phyloP scores from a whole-genome alignment of 2,888 invertebrate genomes.

The Rhodophaea formosa region DNA sequence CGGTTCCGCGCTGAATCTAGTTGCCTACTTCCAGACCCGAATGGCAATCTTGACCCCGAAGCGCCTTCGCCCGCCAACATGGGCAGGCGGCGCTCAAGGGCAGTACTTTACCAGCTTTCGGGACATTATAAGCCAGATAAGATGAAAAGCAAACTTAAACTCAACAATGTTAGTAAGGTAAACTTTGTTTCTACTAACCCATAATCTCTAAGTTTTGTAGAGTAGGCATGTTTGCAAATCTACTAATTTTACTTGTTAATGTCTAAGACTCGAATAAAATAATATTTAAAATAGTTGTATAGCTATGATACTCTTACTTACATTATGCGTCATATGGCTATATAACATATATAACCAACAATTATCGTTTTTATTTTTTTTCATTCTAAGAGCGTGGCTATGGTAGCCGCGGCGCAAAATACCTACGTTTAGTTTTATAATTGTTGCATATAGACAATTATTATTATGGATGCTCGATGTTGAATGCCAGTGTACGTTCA shows the following conservation, averaged over 20 bases:
- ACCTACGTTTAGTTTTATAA: too few relatives aligned
- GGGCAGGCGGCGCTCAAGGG: slow-evolving; percentile 94
- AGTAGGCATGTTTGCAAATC: slow-evolving; percentile 17
- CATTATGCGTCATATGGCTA: too few relatives aligned
- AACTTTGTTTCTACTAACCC: slow-evolving; percentile 27
- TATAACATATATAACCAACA: too few relatives aligned
- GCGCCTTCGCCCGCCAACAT: slow-evolving; percentile 93
- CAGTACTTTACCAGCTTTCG: slow-evolving; percentile 97
- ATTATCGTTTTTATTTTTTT: too few relatives aligned
- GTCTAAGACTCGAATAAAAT: neutral
- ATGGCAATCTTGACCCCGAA: slow-evolving; percentile 90
- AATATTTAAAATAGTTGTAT: too few relatives aligned
- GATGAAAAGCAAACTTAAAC: slow-evolving; percentile 94
- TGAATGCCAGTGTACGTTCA: too few relatives aligned
- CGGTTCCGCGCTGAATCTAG: slow-evolving; percentile 90
- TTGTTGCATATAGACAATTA: too few relatives aligned
- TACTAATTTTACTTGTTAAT: slow-evolving; percentile 19
- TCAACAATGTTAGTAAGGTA: slow-evolving; percentile 93
- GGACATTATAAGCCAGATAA: slow-evolving; percentile 98
- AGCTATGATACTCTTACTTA: too few relatives aligned
- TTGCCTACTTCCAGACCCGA: slow-evolving; percentile 90
- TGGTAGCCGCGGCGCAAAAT: too few relatives aligned
- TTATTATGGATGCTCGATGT: too few relatives aligned
- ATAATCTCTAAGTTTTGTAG: slow-evolving; percentile 1
- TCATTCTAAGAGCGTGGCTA: too few relatives aligned